Conservation (phyloP, 2,113 vertebrate species). For the Phoxinus phoxinus region DNA sequence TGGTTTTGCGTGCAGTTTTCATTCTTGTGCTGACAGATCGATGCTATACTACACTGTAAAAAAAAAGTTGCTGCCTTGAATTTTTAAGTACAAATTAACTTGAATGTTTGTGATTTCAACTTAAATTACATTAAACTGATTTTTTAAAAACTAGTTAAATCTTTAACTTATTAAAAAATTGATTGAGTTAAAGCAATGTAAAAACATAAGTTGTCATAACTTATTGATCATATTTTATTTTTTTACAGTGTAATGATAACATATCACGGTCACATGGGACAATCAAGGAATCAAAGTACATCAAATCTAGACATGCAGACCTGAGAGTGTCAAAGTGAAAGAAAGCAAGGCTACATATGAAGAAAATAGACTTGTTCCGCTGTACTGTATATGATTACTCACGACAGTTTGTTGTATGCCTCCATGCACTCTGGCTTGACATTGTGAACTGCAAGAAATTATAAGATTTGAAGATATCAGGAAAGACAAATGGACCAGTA, state of each 20-base stretch:
- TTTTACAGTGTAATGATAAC: background rate
- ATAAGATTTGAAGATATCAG: constrained; percentile 44
- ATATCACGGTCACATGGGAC: background rate
- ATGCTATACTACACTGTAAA: background rate
- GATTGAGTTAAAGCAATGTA: too few species aligned
- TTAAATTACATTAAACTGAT: too few species aligned
- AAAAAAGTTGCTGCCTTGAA: too few species aligned
- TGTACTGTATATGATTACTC: constrained; percentile 62
- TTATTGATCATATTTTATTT: too few species aligned
- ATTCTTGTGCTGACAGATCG: background rate
- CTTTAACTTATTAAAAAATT: too few species aligned
- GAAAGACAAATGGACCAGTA: constrained; percentile 13
- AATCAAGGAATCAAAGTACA: background rate
- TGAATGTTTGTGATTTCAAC: too few species aligned
- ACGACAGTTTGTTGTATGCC: constrained; percentile 92
- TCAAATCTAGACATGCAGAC: background rate
- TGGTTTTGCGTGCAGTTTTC: background rate
- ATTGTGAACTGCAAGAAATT: constrained; percentile 86
- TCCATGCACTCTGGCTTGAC: constrained; percentile 94
- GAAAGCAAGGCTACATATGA: background rate
- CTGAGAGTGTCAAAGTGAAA: background rate
- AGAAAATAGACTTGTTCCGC: too few species aligned
- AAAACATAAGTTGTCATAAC: too few species aligned
- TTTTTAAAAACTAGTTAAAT: too few species aligned
- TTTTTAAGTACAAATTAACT: too few species aligned